Evolutionary conservation across 2,888 invertebrate species (phyloP).

Genomic region (Drosophila pegasa): DNA sequence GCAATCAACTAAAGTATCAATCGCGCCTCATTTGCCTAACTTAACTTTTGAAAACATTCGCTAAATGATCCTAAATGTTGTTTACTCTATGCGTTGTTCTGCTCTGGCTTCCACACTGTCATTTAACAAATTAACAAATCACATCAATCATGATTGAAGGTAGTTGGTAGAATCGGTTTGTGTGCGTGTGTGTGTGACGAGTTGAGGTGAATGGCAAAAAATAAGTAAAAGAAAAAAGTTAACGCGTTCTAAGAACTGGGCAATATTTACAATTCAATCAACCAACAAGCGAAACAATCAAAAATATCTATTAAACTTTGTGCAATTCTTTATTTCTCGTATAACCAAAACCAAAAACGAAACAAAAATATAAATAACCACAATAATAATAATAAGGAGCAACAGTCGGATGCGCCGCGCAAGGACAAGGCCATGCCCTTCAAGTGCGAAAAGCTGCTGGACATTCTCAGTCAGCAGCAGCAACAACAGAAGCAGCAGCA

Average conservation of each 20-base stretch:
- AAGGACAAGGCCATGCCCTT: constrained; percentile 25
- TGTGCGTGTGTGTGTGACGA: background rate
- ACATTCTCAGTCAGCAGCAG: constrained; percentile 46
- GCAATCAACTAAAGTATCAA: background rate
- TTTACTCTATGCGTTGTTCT: constrained; percentile 4
- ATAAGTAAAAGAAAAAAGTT: no score
- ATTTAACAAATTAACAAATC: constrained; percentile 6
- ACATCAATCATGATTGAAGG: constrained; percentile 7
- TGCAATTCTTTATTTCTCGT: constrained; percentile 1
- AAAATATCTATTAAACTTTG: constrained; percentile 4
- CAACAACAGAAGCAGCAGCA: constrained; percentile 32
- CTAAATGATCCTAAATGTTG: constrained; percentile 1
- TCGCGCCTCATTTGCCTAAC: background rate
- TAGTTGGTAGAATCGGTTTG: constrained; percentile 1
- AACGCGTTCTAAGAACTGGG: constrained; percentile 6
- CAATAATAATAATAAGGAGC: constrained; percentile 11
- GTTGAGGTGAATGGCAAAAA: background rate
- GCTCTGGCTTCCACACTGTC: constrained; percentile 5
- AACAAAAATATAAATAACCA: background rate
- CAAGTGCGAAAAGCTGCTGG: constrained; percentile 34
- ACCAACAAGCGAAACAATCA: constrained; percentile 3
- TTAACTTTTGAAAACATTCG: background rate
- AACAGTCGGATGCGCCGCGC: constrained; percentile 27
- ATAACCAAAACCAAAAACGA: background rate
- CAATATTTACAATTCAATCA: constrained; percentile 8